Base-by-base conservation (phyloP, 2,113 vertebrate genomes). In the Syrrhaptes paradoxus region DNA sequence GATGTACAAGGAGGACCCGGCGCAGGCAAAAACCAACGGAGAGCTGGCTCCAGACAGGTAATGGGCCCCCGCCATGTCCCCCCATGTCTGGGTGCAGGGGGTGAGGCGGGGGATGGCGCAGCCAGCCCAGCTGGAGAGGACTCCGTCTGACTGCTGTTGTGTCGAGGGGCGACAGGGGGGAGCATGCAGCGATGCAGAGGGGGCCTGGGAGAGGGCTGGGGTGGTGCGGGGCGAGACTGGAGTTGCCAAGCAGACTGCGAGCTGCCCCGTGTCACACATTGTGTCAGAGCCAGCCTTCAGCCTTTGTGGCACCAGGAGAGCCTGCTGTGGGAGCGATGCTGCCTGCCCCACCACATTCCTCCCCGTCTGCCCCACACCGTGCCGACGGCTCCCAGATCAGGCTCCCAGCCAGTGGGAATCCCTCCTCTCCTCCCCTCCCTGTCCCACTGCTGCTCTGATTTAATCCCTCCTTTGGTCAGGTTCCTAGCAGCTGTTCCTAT, bases 1-100 rank as follows among this genome's bases (percentile, higher is more conserved):
- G 43, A 98, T 99, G 98, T 99, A 99, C 97, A 99, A 99, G 97
- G 99, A 99, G 91, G 98, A 99, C 52, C 98, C 98, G 0, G 90
- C 98, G 77, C 95, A 97, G 92, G 97, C 93, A 24, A 98, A 96
- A 88, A 59, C 97, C 54, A 98, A 97, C 5, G 98, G 96, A 80
- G 97, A 98, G 51, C 86, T 97, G 73, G 94, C 94, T 70, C 65
- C 95, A 79, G 96, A 97, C 97, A 98, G 99, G 99, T 99, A 98
- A 79, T 28, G 4, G 21, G 14, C 25, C 54, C 15, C 43, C 4
- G 11, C 31, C 17, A 0, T 18, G 8, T 15, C 28, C 8, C 45
- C 43, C 52, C 7, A 1, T 13, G 77, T 29, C 81, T 24, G 74
- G 80, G 82, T 41, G 82, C 49, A 9, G 62, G 43, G 77, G 34